These are phyloP conservation scores for Dusona sp. DNA, from an alignment of 2,888 invertebrate genomes.

Conservation along the genomic window DNA sequence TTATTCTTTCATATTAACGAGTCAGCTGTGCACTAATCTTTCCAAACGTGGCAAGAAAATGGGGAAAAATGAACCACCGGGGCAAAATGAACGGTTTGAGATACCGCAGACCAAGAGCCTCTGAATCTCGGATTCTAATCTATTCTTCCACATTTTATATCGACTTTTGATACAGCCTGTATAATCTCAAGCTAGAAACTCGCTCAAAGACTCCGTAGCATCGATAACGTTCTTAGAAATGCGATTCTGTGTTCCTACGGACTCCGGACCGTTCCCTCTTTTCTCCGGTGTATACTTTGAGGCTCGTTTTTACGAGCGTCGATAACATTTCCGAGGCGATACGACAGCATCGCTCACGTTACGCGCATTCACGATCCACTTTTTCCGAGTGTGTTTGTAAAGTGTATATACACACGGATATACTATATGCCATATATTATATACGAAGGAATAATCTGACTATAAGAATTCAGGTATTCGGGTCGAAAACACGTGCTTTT, in stretches of 20 bases:
- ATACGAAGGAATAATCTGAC: slow-evolving; percentile 13
- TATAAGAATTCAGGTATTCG: slow-evolving; percentile 26
- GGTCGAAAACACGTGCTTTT: slow-evolving; percentile 4
- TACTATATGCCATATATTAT: neutral
- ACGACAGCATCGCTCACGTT: slow-evolving; percentile 60
- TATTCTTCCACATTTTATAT: neutral
- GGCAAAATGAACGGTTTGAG: neutral
- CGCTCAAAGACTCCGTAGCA: slow-evolving; percentile 34
- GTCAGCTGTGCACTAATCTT: no score
- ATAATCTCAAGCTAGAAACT: slow-evolving; percentile 3
- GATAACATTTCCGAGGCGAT: slow-evolving; percentile 69
- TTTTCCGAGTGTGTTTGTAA: slow-evolving; percentile 24
- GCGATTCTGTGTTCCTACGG: slow-evolving; percentile 45
- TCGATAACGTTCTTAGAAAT: slow-evolving; percentile 78
- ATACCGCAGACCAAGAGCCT: neutral
- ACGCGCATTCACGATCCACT: slow-evolving; percentile 47
- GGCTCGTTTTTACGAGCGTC: slow-evolving; percentile 74
- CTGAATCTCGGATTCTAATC: neutral
- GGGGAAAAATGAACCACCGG: neutral
- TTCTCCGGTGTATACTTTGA: slow-evolving; percentile 43
- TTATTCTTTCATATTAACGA: no score
- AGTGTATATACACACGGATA: neutral
- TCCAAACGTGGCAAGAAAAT: no score
- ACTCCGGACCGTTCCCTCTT: neutral
- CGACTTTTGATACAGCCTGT: neutral